Evolutionary conservation across 2,113 vertebrate genomes (phyloP), one percentile per base, ranked within the genome.

Genomic region (Apodemus sylvaticus): DNA sequence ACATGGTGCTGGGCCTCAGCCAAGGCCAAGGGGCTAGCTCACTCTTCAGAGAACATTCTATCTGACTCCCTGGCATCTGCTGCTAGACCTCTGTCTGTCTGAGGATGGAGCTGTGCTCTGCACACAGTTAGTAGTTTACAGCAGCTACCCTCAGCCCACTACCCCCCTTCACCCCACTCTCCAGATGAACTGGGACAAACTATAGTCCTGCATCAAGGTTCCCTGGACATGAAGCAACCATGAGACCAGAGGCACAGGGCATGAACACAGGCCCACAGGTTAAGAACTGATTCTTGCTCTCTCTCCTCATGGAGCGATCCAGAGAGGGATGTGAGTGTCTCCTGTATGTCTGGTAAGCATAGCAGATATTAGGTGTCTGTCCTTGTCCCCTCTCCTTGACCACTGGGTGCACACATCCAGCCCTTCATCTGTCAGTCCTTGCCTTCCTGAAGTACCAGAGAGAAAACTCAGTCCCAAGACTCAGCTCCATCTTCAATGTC

Each of bases 131-230:
- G 42, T 1, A 13, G 2, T 36, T 71, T 45, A 31, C n/a, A 39
- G 10, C 5, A 7, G 17, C 36, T 53, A 3, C n/a, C 51, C 26
- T 42, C 20, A 0, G 29, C 16, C 20, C 3, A 12, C 8, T n/a
- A n/a, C n/a, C n/a, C n/a, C n/a, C n/a, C n/a, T n/a, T n/a, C n/a
- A n/a, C 58, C 58, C 24, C 34, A 0, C 7, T 70, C 22, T 31
- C 53, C 29, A 10, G 6, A 2, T 2, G 17, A 31, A 6, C 42
- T 42, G 24, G 17, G 2, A 11, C 74, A 48, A n/a, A 76, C 81
- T 7, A 36, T 17, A 36, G 58, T 17, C 1, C 4, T 36, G 79
- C n/a, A 36, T n/a, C 16, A 26, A 53, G 36, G 55, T 12, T 14
- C 90, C 51, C 1, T 1, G 19, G 60, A 13, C 5, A 3, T 12